phyloP scores from a whole-genome alignment of 2,113 vertebrate species.

The Bubo bubo region DNA sequence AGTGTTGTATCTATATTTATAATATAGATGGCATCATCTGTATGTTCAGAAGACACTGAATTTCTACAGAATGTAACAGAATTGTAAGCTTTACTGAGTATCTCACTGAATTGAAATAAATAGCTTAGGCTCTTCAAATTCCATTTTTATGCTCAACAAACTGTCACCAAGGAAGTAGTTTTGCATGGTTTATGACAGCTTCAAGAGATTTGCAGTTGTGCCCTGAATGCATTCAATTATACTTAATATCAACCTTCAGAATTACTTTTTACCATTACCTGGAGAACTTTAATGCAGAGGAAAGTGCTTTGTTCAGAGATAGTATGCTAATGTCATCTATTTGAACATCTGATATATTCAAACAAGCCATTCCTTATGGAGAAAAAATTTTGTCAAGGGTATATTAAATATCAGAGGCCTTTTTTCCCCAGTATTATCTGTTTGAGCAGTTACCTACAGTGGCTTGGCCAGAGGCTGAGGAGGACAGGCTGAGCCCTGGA shows the following conservation, averaged over 20 bases:
- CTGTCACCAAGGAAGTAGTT: constrained; percentile 40
- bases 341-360: constrained; percentile 30
- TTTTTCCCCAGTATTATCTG: not conserved
- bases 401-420: not conserved
- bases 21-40: not conserved
- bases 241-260: constrained; percentile 64
- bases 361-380: not conserved
- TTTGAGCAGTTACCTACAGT: not conserved
- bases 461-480: not conserved
- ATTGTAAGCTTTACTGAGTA: not conserved
- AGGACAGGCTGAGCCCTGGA: not conserved
- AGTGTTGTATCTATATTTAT: not conserved
- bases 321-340: constrained; percentile 43
- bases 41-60: not conserved
- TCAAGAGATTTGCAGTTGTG: constrained; percentile 61
- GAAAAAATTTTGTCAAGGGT: not conserved
- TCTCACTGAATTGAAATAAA: constrained; percentile 65
- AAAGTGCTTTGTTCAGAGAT: constrained; percentile 21
- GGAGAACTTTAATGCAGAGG: constrained; percentile 7
- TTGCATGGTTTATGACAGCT: constrained; percentile 61
- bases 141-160: constrained; percentile 68
- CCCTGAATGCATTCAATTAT: constrained; percentile 69
- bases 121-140: constrained; percentile 46
- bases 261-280: constrained; percentile 62
- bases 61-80: not conserved